phyloP scores from a whole-genome alignment of 1,140 invertebrate species.

The Drosophila burlai region DNA sequence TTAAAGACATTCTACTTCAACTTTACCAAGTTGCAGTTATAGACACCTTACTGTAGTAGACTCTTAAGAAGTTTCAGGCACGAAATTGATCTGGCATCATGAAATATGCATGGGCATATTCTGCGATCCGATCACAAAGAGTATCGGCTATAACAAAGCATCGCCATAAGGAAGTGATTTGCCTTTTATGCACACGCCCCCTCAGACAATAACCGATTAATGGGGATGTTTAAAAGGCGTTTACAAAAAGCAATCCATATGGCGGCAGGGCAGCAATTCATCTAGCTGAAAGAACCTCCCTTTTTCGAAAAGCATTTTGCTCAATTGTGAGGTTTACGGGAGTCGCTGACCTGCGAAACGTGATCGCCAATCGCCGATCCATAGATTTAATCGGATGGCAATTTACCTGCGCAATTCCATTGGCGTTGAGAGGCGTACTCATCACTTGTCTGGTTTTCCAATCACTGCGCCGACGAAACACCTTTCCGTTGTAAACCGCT shows the following conservation, averaged over 20 bases:
- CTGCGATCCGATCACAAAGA: conserved; percentile 32
- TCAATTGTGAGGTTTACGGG: not conserved
- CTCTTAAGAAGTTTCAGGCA: conserved; percentile 6
- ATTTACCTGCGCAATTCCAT: conserved; percentile 58
- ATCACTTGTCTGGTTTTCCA: conserved; percentile 1
- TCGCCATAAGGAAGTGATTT: conserved; percentile 43
- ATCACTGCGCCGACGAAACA: conserved; percentile 11
- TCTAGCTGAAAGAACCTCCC: conserved; percentile 5
- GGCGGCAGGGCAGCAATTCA: conserved; percentile 6
- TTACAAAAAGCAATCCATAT: conserved; percentile 8
- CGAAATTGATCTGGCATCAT: conserved; percentile 38
- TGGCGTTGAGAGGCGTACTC: conserved; percentile 8
- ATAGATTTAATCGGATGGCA: conserved; percentile 24
- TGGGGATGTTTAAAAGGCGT: conserved; percentile 17
- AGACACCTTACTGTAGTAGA: not conserved
- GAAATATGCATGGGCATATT: conserved; percentile 54
- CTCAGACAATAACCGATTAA: conserved; percentile 17
- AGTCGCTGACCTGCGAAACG: conserved; percentile 35
- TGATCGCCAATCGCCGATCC: conserved; percentile 19
- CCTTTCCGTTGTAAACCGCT: conserved; percentile 28
- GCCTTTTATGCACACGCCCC: conserved; percentile 17
- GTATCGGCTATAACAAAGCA: conserved; percentile 8
- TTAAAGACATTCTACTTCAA: not conserved
- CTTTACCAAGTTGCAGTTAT: not conserved
- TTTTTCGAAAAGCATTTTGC: not conserved